Percentiles rank a stretch among this genome's conserved stretches.
phyloP scores from a whole-genome alignment of 2,113 vertebrate species.

The Coturnix japonica region DNA sequence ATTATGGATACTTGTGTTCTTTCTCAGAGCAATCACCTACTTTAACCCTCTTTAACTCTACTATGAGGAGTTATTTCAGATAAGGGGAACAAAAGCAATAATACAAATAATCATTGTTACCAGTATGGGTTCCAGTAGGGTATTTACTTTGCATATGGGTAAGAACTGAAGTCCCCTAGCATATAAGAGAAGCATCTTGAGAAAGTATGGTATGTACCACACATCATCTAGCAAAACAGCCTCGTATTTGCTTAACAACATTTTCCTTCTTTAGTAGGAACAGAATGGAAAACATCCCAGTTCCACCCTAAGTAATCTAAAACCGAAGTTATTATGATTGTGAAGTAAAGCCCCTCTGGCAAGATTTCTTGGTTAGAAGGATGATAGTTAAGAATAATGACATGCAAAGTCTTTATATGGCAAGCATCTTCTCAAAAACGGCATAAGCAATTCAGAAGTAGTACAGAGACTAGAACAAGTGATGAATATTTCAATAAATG shows the following conservation, averaged over 20 bases:
- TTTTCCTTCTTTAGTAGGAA: background rate
- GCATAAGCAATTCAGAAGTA: slow-evolving; percentile 16
- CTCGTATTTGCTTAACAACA: background rate
- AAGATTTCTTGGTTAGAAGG: slow-evolving; percentile 1
- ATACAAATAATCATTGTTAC: background rate
- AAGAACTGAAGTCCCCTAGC: background rate
- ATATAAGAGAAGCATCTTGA: background rate
- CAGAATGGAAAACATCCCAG: background rate
- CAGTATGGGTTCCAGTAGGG: background rate
- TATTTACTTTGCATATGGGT: background rate
- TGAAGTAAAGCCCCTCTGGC: slow-evolving; percentile 9
- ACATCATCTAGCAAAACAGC: background rate
- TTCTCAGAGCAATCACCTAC: background rate
- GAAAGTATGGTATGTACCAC: background rate
- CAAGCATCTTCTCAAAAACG: background rate
- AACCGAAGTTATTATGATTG: background rate
- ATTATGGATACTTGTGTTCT: background rate
- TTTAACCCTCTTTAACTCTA: background rate
- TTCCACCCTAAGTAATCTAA: background rate
- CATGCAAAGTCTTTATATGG: background rate
- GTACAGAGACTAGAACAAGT: slow-evolving; percentile 28
- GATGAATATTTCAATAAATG: slow-evolving; percentile 57
- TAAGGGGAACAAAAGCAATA: background rate
- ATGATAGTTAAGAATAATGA: background rate
- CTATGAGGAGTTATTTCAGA: background rate